Evolutionary conservation across 2,113 vertebrate species (phyloP).

Genomic region (Bombycilla garrulus): DNA sequence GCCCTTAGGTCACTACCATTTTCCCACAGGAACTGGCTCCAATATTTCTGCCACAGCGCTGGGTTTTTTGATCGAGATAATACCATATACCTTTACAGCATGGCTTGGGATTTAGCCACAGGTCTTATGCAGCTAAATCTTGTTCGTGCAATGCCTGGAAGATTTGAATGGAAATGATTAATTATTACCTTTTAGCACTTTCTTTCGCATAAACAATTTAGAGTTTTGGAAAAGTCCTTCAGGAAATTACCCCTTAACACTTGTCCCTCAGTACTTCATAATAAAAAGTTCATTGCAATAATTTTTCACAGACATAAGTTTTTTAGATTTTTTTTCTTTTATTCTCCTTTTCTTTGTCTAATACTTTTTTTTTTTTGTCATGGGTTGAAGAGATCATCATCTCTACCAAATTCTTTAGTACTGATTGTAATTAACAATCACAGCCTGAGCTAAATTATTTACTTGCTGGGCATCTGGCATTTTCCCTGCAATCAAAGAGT

Average conservation of each 20-base stretch:
- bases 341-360: background rate
- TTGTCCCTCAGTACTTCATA: background rate
- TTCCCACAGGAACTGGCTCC: background rate
- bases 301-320: background rate
- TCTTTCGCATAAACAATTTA: background rate
- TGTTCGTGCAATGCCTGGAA: background rate
- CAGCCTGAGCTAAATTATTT: slow-evolving; percentile 7
- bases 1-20: background rate
- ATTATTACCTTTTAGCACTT: background rate
- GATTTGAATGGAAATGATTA: slow-evolving; percentile 6
- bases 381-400: background rate
- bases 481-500: background rate
- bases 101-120: background rate
- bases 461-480: background rate
- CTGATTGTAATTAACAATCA: slow-evolving; percentile 42
- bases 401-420: background rate
- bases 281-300: background rate
- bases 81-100: background rate
- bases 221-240: background rate
- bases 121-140: slow-evolving; percentile 1
- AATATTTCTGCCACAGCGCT: background rate
- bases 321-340: background rate
- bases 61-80: background rate
- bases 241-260: slow-evolving; percentile 13
- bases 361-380: background rate